phyloP scores from a whole-genome alignment of 1,140 invertebrate species.

The Popillia japonica region DNA sequence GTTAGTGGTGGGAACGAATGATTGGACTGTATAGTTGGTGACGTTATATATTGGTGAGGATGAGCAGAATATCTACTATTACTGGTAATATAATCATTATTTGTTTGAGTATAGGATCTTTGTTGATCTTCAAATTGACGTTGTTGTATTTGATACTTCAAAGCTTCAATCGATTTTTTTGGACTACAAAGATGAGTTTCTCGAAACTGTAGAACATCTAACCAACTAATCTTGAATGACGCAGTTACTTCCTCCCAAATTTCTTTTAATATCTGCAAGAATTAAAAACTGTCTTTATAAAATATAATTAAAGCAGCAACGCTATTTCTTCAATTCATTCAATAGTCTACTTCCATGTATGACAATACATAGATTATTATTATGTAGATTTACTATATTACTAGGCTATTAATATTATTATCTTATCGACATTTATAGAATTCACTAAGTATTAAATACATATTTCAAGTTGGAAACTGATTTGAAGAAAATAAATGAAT shows the following conservation, averaged over 20 bases:
- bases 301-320: background rate
- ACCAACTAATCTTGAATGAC: constrained; percentile 67
- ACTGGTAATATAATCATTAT: constrained; percentile 40
- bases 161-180: constrained; percentile 64
- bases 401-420: too few relatives aligned
- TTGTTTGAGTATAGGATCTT: constrained; percentile 48
- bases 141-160: constrained; percentile 62
- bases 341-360: too few relatives aligned
- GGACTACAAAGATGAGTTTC: constrained; percentile 69
- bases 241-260: constrained; percentile 69
- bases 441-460: too few relatives aligned
- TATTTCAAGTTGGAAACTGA: too few relatives aligned
- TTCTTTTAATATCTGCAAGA: constrained; percentile 62
- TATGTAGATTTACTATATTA: too few relatives aligned
- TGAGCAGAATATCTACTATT: constrained; percentile 23
- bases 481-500: too few relatives aligned
- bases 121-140: constrained; percentile 58
- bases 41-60: background rate
- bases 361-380: too few relatives aligned
- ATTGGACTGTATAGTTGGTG: constrained; percentile 39
- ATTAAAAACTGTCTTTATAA: background rate
- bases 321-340: background rate
- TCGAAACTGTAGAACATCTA: constrained; percentile 73
- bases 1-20: constrained; percentile 49
- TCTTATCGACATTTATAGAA: too few relatives aligned